Base-by-base conservation (phyloP, 2,797 vertebrate species). In the Gymnoscopelus microlampas region DNA sequence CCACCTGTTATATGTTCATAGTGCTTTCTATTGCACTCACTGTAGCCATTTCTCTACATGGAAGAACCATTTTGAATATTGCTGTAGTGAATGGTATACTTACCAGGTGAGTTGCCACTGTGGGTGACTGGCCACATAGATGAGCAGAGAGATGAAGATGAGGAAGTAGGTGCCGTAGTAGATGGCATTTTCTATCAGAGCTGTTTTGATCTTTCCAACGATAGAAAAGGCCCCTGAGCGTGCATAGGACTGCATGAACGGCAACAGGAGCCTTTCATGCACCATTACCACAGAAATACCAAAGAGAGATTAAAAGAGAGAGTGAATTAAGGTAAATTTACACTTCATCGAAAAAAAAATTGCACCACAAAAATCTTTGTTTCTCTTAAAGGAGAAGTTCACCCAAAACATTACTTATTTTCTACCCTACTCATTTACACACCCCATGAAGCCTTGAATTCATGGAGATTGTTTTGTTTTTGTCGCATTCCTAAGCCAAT, bases 221-320 rank as follows among this genome's bases (percentile, higher is more conserved):
- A 94, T 96, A 54, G 96, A 97, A 88, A 99, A 99, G 0, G 95
- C 95, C 75, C 96, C 97, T 1, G 97, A 96, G 55, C 94, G 94
- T 51, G 96, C 95, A 54, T 98, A 99, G 0, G 97, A 99, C 76
- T 98, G 97, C 97, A 98, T 98, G 80, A 98, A 98, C 53, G 97
- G 97, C 73, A 98, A 85, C 47, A 98, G 86, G 79, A 98, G 94
- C 97, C 97, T 98, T 78, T 0, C 8, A 35, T 0, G 35, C 15
- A 86, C 12, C 51, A 68, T 63, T 12, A 69, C 35, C 9, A 70
- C 15, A 55, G 1, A 55, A 6, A 66, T n/a, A 57, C 26, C 10
- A 49, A 9, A 56, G 8, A 39, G 3, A 44, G 7, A 61, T 39
- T 14, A n/a, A 60, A 29, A 39, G n/a, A 39, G 61, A 26, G 50